phyloP scores from a whole-genome alignment of 2,888 invertebrate genomes.

The Synanthedon myopaeformis region DNA sequence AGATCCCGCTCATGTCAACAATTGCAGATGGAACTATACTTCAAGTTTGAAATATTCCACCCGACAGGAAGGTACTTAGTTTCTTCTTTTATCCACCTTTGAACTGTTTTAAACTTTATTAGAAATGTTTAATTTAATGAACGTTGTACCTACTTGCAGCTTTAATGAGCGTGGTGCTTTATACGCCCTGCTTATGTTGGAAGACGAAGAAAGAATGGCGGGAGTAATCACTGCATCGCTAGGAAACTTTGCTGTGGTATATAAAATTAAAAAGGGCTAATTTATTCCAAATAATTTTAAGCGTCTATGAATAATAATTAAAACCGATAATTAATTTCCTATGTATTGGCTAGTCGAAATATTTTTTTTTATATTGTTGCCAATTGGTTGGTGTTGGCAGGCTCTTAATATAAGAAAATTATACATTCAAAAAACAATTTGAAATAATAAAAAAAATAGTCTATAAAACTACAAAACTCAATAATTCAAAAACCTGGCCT shows the following conservation, averaged over 20 bases:
- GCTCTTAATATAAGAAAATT: no score
- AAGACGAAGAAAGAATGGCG: constrained; percentile 72
- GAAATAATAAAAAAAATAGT: no score
- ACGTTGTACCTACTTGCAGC: constrained; percentile 56
- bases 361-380: no score
- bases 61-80: constrained; percentile 81
- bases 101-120: background rate
- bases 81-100: background rate
- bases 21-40: constrained; percentile 81
- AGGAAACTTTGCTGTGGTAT: constrained; percentile 87
- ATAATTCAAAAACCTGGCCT: no score
- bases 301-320: background rate
- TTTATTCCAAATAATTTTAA: no score
- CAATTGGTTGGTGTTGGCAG: no score
- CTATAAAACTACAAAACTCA: no score
- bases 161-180: constrained; percentile 91
- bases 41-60: constrained; percentile 91
- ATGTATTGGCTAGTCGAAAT: no score
- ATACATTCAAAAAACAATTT: no score
- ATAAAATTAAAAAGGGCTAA: background rate
- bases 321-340: no score
- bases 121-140: background rate
- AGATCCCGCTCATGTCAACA: constrained; percentile 76
- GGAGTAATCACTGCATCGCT: constrained; percentile 91
- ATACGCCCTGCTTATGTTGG: constrained; percentile 79